Evolutionary conservation across 2,113 vertebrate species (phyloP).

Genomic region (Dermatemys mawii): DNA sequence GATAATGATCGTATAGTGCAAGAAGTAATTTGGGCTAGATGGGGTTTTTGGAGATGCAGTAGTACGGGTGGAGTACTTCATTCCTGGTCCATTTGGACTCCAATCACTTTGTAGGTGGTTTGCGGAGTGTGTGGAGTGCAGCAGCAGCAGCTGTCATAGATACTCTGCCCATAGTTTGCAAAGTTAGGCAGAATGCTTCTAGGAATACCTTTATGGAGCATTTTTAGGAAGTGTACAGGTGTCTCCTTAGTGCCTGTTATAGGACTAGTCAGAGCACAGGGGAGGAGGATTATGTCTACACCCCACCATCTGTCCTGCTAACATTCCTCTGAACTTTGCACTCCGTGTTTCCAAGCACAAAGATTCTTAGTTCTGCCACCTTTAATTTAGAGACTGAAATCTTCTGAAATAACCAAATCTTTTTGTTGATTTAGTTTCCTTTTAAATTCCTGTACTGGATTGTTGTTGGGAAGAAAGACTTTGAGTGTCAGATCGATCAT

Average conservation of each 20-base stretch:
- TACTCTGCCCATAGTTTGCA: not conserved
- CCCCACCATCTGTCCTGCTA: not conserved
- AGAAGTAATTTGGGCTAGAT: not conserved
- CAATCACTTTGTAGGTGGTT: not conserved
- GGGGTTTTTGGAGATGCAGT: not conserved
- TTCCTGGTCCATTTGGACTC: not conserved
- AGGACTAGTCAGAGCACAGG: not conserved
- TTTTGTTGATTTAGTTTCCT: not conserved
- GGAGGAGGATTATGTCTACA: not conserved
- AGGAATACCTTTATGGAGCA: not conserved
- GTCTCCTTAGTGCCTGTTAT: not conserved
- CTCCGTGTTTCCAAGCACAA: not conserved
- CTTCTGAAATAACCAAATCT: not conserved
- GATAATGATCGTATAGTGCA: not conserved
- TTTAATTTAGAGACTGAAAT: not conserved
- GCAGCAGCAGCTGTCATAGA: not conserved
- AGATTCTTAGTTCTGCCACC: fast-evolving
- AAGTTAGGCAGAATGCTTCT: not conserved
- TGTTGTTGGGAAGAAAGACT: not conserved
- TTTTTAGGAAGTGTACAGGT: fast-evolving
- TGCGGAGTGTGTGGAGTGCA: not conserved
- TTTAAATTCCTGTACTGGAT: not conserved
- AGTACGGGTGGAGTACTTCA: not conserved
- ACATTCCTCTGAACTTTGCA: not conserved
- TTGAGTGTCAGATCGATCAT: not conserved